phyloP scores from a whole-genome alignment of 2,113 vertebrate genomes.

The Clarias magur region DNA sequence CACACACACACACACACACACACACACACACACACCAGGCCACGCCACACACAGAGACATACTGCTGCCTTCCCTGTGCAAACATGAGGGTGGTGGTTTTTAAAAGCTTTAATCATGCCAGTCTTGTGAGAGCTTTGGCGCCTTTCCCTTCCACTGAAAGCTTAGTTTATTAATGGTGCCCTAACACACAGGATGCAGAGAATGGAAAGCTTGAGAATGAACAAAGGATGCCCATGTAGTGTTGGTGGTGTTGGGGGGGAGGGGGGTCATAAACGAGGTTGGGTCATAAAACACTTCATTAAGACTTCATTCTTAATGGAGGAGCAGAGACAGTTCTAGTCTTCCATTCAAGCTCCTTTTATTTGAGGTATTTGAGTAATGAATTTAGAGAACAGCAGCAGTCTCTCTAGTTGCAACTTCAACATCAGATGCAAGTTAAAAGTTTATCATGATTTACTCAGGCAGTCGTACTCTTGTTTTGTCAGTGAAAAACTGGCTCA shows the following conservation, averaged over 20 bases:
- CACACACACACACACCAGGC: not conserved
- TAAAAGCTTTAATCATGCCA: slow-evolving; percentile 76
- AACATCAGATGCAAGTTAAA: slow-evolving; percentile 20
- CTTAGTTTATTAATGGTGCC: slow-evolving; percentile 78
- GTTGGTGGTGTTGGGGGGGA: not conserved
- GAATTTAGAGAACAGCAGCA: slow-evolving; percentile 19
- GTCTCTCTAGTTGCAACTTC: slow-evolving; percentile 26
- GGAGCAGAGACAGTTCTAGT: slow-evolving; percentile 30
- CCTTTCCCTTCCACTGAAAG: slow-evolving; percentile 68
- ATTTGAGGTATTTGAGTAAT: slow-evolving; percentile 38
- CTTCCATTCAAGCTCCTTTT: slow-evolving; percentile 28
- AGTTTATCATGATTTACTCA: slow-evolving; percentile 15
- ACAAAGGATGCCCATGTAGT: slow-evolving; percentile 60
- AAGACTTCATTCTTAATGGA: slow-evolving; percentile 43
- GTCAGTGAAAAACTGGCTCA: not conserved
- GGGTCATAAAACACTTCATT: slow-evolving; percentile 50
- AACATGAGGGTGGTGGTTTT: slow-evolving; percentile 65
- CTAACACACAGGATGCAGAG: slow-evolving; percentile 57
- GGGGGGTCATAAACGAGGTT: not conserved
- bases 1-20: slow-evolving; percentile 6
- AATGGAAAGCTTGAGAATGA: slow-evolving; percentile 38
- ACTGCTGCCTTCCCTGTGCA: slow-evolving; percentile 35
- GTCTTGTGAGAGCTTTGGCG: slow-evolving; percentile 57
- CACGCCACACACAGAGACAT: not conserved
- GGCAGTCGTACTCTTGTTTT: slow-evolving; percentile 13